Conservation (phyloP, 2,113 vertebrate genomes). For the Chaenocephalus aceratus region DNA sequence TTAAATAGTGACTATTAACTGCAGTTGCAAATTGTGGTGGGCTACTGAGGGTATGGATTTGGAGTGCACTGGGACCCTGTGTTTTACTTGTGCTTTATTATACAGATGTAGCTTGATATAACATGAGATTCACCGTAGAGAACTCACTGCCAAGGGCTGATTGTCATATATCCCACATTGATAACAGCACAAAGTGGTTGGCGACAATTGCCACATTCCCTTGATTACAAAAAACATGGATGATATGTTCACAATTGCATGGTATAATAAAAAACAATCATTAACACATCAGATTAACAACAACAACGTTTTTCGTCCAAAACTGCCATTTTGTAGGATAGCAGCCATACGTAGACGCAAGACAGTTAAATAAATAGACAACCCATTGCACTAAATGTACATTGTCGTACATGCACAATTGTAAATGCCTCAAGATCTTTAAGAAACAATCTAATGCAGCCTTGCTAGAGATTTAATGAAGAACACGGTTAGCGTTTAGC, state of each 20-base stretch:
- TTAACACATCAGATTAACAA: constrained; percentile 30
- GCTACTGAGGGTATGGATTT: constrained; percentile 10
- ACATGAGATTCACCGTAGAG: constrained; percentile 39
- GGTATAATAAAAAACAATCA: constrained; percentile 30
- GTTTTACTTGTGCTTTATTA: constrained; percentile 43
- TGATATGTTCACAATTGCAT: constrained; percentile 58
- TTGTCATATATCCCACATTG: constrained; percentile 29
- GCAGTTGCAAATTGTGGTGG: background rate
- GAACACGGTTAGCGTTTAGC: constrained; percentile 18
- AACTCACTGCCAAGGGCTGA: constrained; percentile 72
- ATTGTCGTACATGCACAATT: constrained; percentile 57
- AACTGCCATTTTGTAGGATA: constrained; percentile 87
- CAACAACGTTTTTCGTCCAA: constrained; percentile 46
- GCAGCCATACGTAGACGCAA: constrained; percentile 82
- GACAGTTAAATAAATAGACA: constrained; percentile 54
- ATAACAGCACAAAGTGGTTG: constrained; percentile 46
- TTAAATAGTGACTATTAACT: background rate
- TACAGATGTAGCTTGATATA: constrained; percentile 31
- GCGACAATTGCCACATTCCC: constrained; percentile 13
- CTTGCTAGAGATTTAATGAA: constrained; percentile 18
- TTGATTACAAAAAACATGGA: background rate
- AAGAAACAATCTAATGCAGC: constrained; percentile 28
- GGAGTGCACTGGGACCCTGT: constrained; percentile 5
- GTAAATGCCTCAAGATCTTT: constrained; percentile 49
- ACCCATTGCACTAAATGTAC: constrained; percentile 74